Evolutionary conservation across 1,140 invertebrate species (phyloP).

Genomic region (Andrena cerasifolii): DNA sequence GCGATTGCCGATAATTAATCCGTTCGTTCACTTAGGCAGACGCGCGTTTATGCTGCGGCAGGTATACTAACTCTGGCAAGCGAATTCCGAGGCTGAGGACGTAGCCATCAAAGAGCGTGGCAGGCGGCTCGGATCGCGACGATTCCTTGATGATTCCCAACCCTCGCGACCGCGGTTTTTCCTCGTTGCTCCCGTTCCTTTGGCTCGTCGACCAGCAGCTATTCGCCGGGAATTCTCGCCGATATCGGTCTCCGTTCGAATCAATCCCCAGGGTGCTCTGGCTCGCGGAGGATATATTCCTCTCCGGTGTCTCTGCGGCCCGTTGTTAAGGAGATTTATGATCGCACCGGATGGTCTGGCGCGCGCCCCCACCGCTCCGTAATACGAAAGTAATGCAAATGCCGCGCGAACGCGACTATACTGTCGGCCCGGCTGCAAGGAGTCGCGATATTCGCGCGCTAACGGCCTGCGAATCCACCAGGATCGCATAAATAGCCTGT

Average conservation of each 20-base stretch:
- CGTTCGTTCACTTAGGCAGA: too few relatives aligned
- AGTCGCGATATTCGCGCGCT: not conserved
- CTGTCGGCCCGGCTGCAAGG: not conserved
- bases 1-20: not conserved
- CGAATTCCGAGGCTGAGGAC: too few relatives aligned
- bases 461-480: not conserved
- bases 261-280: constrained; percentile 34
- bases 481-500: not conserved
- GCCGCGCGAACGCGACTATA: constrained; percentile 12
- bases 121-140: too few relatives aligned
- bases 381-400: constrained; percentile 54
- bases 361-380: not conserved
- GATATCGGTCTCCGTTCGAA: constrained; percentile 28
- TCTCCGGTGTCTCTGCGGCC: constrained; percentile 6
- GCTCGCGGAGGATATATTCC: constrained; percentile 25
- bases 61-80: too few relatives aligned
- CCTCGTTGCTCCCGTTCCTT: not conserved
- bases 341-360: not conserved
- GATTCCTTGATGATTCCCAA: constrained; percentile 60
- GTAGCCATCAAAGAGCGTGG: too few relatives aligned
- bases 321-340: constrained; percentile 48
- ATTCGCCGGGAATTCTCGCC: not conserved
- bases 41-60: too few relatives aligned
- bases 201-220: not conserved
- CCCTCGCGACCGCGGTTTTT: constrained; percentile 52